Conservation (phyloP, 2,888 invertebrate genomes). For the Eremobia ochroleuca region DNA sequence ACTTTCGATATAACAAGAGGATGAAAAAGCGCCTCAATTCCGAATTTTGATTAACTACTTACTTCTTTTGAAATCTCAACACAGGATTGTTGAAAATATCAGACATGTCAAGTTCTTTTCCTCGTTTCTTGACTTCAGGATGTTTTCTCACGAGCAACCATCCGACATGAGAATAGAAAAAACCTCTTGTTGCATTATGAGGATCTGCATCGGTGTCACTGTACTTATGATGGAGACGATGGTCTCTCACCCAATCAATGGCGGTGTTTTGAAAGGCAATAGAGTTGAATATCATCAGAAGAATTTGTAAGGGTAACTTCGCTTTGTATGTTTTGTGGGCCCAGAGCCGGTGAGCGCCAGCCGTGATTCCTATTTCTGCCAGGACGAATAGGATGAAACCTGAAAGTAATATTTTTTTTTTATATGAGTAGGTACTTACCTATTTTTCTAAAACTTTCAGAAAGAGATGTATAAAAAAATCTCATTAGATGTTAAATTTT, state of each 20-base stretch:
- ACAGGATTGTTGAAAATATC: slow-evolving; percentile 94
- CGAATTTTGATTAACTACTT: slow-evolving; percentile 53
- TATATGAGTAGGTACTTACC: neutral
- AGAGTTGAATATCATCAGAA: slow-evolving; percentile 75
- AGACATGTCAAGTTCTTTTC: slow-evolving; percentile 93
- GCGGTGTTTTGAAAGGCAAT: slow-evolving; percentile 88
- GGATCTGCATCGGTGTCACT: slow-evolving; percentile 87
- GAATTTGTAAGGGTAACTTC: slow-evolving; percentile 73
- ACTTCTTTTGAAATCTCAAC: slow-evolving; percentile 93
- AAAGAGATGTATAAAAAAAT: neutral
- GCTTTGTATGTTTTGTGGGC: slow-evolving; percentile 76
- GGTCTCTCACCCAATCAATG: slow-evolving; percentile 91
- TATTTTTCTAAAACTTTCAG: neutral
- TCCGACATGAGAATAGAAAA: slow-evolving; percentile 96
- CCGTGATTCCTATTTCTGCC: slow-evolving; percentile 75
- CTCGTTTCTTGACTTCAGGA: slow-evolving; percentile 93
- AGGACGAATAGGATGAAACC: slow-evolving; percentile 63
- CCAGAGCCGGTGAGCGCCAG: slow-evolving; percentile 78
- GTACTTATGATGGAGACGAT: slow-evolving; percentile 94
- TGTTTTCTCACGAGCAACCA: slow-evolving; percentile 95
- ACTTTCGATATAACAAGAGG: neutral
- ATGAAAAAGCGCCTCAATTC: neutral
- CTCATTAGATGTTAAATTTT: neutral
- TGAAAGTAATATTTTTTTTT: neutral
- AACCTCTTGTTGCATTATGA: slow-evolving; percentile 94